Base-by-base conservation (phyloP, 2,113 vertebrate species). In the Opisthocomus hoazin region DNA sequence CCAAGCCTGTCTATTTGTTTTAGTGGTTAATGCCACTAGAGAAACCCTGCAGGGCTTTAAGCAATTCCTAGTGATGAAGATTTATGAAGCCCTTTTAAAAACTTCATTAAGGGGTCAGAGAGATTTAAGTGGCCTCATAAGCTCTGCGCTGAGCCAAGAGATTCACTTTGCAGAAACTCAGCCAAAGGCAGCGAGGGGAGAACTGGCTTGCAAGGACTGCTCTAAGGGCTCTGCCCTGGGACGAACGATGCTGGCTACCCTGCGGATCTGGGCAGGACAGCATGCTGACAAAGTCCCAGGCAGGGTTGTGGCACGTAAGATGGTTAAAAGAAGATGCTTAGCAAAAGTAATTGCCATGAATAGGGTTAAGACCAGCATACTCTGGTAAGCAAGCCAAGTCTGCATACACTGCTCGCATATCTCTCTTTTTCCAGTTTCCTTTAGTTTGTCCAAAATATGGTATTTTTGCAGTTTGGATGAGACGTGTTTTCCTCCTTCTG, bases 41-140 rank as follows among this genome's bases (percentile, higher is more conserved):
- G 68, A 86, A 96, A 92, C 36, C 46, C 85, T 93, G 85, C 43
- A 87, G 54, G 84, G 53, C 73, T 95, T 92, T 74, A 89, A 84
- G 85, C 64, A 94, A 21, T 84, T 75, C 73, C 53, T 60, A 53
- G 39, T 75, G 90, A 86, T 93, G 83, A 95, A 95, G 92, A 93
- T 94, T 96, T 96, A 97, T 93, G 83, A 90, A 96, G 88, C 66
- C 85, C 88, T 88, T 97, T 90, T 89, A 81, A 92, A 95, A 93
- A 93, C 88, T 95, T 95, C 83, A 89, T 94, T 93, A 95, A 93
- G 58, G 48, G 90, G 86, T 87, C 93, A 96, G 81, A 91, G 83
- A 64, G 79, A 88, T 92, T 90, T 93, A 95, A 96, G 79, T 88
- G 82, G 88, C 83, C 75, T 92, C 8, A 11, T 27, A 78, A 89